Percentiles rank a stretch among this genome's conserved stretches.
These are phyloP conservation scores for Microctenopoma stevenorrisi DNA, from an alignment of 2,797 vertebrate genomes.

Conservation along the genomic window DNA sequence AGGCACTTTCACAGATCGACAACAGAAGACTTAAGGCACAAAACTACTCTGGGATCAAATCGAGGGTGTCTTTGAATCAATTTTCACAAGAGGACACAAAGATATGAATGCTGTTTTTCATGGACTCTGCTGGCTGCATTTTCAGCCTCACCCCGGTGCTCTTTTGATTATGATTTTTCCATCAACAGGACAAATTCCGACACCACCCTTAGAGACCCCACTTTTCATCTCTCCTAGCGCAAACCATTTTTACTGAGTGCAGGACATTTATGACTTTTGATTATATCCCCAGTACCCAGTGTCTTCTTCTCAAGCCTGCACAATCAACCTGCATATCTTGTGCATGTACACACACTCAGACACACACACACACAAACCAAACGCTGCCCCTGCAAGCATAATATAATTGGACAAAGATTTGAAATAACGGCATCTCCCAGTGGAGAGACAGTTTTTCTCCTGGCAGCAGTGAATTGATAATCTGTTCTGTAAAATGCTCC, in stretches of 20 bases:
- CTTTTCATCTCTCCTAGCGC: slow-evolving; percentile 34
- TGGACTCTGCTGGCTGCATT: slow-evolving; percentile 20
- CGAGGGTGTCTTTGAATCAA: slow-evolving; percentile 10
- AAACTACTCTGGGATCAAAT: slow-evolving; percentile 40
- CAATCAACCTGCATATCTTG: slow-evolving; percentile 43
- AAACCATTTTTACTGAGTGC: slow-evolving; percentile 33
- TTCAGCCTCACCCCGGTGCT: slow-evolving; percentile 30
- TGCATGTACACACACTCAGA: slow-evolving; percentile 2
- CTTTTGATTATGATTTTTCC: slow-evolving; percentile 52
- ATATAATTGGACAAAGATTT: slow-evolving; percentile 76
- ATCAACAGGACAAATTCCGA: slow-evolving; percentile 43
- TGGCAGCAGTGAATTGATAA: slow-evolving; percentile 74
- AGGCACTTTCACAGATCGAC: slow-evolving; percentile 31
- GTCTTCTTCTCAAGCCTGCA: slow-evolving; percentile 23
- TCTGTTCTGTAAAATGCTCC: slow-evolving; percentile 65
- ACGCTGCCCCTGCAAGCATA: slow-evolving; percentile 37
- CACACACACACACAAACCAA: slow-evolving; percentile 4
- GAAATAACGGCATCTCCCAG: slow-evolving; percentile 66
- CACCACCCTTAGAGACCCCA: slow-evolving; percentile 31
- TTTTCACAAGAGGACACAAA: slow-evolving; percentile 31
- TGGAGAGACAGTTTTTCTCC: slow-evolving; percentile 60
- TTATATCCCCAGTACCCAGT: slow-evolving; percentile 36
- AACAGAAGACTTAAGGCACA: slow-evolving; percentile 21
- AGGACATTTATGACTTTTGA: slow-evolving; percentile 51
- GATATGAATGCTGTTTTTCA: slow-evolving; percentile 19